Evolutionary conservation across 1,140 invertebrate species (phyloP), one percentile per base, ranked within the genome.

Genomic region (Venustaconcha ellipsiformis): DNA sequence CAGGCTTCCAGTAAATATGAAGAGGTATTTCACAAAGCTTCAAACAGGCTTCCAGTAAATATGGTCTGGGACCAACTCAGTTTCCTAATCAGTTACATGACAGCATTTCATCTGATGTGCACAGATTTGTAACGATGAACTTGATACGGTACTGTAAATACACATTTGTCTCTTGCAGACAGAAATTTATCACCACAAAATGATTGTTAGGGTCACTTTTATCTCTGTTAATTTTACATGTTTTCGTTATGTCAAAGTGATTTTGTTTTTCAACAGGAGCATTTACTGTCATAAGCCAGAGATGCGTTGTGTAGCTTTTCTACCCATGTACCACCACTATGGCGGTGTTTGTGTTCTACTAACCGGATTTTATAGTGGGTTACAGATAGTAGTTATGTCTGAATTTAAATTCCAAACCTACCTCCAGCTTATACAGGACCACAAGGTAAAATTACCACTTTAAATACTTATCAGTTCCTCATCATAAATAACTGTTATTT

Each of bases 271-370:
- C 55, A 37, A 59, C 57, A 62, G 14, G 60, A 65, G 14, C 18
- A 48, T 17, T 12, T 13, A 14, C 4, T 18, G 12, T 17, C 57
- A 18, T n/a, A 15, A 14, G 1, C 37, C 18, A 26, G 59, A n/a
- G 74, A 76, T 58, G 87, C 92, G 0, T 76, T 88, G 13, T 37
- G 37, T 91, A 14, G 84, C 86, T 1, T 88, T 96, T 13, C 86
- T 97, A 60, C 96, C 96, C 5, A 93, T 95, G 84, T 97, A 94
- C 81, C 96, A 97, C 83, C 94, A 94, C 74, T 97, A 95, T 85
- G 95, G 95, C 0, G 90, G 96, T 80, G 80, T 80, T 30, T 72
- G 80, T 15, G 79, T 85, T 17, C 75, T 91, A 69, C 69, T 80
- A 17, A 70, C 84, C 14, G 75, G 76, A 17, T 78, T 96, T 55